Conservation (phyloP, 53 echinoderm and acorn worm genomes). For the Holothuria scabra region DNA sequence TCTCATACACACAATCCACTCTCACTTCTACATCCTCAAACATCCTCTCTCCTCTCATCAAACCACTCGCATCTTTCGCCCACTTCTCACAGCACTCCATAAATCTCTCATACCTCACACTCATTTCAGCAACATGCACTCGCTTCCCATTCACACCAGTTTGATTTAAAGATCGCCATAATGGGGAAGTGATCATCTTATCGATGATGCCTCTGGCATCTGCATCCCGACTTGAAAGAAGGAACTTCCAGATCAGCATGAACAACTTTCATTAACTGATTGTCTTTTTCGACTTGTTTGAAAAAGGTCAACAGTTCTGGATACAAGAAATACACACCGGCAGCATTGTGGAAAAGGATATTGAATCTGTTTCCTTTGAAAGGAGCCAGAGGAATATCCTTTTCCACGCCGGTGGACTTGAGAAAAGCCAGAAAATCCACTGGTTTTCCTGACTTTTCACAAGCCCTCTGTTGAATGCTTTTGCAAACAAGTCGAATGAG, state of each 20-base stretch:
- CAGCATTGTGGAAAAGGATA: slow-evolving; percentile 72
- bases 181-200: slow-evolving; percentile 66
- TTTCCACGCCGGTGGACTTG: too few species aligned
- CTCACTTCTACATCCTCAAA: slow-evolving; percentile 59
- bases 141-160: slow-evolving; percentile 25
- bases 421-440: too few species aligned
- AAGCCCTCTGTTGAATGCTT: too few species aligned
- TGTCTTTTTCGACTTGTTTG: too few species aligned
- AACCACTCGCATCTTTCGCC: slow-evolving; percentile 58
- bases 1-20: slow-evolving; percentile 38
- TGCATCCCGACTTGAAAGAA: slow-evolving; percentile 53
- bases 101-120: too few species aligned
- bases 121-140: too few species aligned
- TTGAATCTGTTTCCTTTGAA: slow-evolving; percentile 78
- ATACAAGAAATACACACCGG: slow-evolving; percentile 54
- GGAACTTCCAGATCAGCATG: slow-evolving; percentile 58
- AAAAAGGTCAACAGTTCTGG: slow-evolving; percentile 43
- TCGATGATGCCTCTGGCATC: slow-evolving; percentile 71
- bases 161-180: slow-evolving; percentile 61
- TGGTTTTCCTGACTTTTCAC: too few species aligned
- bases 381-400: too few species aligned
- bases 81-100: slow-evolving; percentile 56
- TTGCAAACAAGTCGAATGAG: slow-evolving; percentile 54
- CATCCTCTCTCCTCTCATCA: slow-evolving; percentile 45
- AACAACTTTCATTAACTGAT: slow-evolving; percentile 32